Conservation (phyloP, 2,797 vertebrate genomes). For the Tadarida brasiliensis region DNA sequence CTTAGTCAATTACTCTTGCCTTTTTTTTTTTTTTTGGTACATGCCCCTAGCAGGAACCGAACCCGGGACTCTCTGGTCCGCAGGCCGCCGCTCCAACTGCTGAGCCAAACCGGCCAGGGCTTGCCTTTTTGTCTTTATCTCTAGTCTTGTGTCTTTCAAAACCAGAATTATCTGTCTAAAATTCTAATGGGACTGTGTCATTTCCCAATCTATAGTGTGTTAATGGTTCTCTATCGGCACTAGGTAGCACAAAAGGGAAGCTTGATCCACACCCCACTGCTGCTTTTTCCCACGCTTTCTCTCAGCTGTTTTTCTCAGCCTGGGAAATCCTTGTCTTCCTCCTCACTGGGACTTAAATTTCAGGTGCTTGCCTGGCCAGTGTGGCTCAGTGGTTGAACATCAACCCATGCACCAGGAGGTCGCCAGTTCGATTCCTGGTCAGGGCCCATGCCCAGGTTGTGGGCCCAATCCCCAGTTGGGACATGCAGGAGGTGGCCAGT, state of each 20-base stretch:
- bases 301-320: neutral
- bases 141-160: neutral
- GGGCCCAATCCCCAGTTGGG: too few relatives aligned
- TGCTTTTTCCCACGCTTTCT: neutral
- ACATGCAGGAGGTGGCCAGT: too few relatives aligned
- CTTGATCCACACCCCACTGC: fast-evolving
- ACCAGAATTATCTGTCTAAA: neutral
- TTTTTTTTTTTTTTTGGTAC: too few relatives aligned
- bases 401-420: too few relatives aligned
- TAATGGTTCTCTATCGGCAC: neutral
- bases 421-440: too few relatives aligned
- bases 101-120: too few relatives aligned
- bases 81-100: too few relatives aligned
- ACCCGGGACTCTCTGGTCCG: too few relatives aligned
- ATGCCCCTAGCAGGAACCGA: too few relatives aligned
- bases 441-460: too few relatives aligned
- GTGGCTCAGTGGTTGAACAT: too few relatives aligned
- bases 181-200: neutral
- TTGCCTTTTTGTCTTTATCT: neutral
- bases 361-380: neutral
- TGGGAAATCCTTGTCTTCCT: neutral
- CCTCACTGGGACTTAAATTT: neutral
- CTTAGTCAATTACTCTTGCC: neutral
- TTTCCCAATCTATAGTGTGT: neutral
- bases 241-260: neutral